Percentiles rank a stretch among this genome's conserved stretches.
phyloP scores from a whole-genome alignment of 2,113 vertebrate species.

The Centropus unirufus region DNA sequence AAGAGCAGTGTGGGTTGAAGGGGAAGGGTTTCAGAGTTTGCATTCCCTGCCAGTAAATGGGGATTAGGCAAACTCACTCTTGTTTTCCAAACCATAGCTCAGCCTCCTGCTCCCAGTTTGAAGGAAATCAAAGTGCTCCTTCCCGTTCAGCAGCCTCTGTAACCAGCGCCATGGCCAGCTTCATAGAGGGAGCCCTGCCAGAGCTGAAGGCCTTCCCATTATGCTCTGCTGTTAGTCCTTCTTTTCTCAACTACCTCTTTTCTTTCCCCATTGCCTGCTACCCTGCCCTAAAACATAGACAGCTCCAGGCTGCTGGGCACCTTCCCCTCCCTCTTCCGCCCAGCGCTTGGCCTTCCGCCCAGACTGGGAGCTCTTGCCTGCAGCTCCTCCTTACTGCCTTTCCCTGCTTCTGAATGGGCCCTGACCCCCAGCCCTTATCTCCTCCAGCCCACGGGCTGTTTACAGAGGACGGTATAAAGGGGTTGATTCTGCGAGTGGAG shows the following conservation, averaged over 20 bases:
- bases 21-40: not conserved
- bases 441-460: not conserved
- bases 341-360: slow-evolving; percentile 32
- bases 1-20: not conserved
- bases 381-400: slow-evolving; percentile 31
- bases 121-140: not conserved
- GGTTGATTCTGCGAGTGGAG: not conserved
- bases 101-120: not conserved
- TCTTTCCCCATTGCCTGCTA: not conserved
- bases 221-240: not conserved
- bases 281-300: not conserved
- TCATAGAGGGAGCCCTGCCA: not conserved
- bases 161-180: not conserved
- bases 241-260: not conserved
- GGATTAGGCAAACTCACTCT: not conserved
- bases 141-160: not conserved
- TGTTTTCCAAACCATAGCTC: not conserved
- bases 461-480: slow-evolving; percentile 42
- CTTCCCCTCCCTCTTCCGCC: not conserved
- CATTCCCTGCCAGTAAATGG: not conserved
- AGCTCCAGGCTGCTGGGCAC: not conserved
- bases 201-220: not conserved
- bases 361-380: not conserved
- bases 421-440: slow-evolving; percentile 58
- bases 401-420: not conserved